Conservation (phyloP, 2,888 invertebrate genomes). For the Tricholauxania praeusta region DNA sequence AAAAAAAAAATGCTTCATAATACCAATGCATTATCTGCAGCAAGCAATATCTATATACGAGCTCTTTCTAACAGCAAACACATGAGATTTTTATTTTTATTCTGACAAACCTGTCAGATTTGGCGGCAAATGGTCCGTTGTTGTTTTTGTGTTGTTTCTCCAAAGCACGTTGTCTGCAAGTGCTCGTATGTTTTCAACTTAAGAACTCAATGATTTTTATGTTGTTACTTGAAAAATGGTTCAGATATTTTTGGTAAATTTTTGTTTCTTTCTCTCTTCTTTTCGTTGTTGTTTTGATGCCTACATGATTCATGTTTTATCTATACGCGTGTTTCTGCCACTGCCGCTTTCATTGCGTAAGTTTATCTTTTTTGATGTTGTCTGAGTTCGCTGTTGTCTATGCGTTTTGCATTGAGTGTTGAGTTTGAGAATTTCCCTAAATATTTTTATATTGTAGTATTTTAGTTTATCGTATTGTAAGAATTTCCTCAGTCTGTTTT, state of each 20-base stretch:
- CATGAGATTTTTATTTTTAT: too few species aligned
- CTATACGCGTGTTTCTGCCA: not conserved
- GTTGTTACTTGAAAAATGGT: too few species aligned
- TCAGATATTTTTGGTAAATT: too few species aligned
- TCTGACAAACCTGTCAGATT: constrained; percentile 18
- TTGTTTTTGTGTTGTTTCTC: constrained; percentile 1
- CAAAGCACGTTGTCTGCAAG: not conserved
- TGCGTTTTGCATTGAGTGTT: constrained; percentile 36
- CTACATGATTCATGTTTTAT: too few species aligned
- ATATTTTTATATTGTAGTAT: constrained; percentile 47
- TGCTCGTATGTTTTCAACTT: too few species aligned
- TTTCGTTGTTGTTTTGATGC: too few species aligned
- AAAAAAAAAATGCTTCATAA: too few species aligned
- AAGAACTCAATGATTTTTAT: too few species aligned
- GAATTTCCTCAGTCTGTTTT: constrained; percentile 62
- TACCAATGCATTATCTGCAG: too few species aligned
- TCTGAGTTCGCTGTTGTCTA: constrained; percentile 19
- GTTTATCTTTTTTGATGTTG: constrained; percentile 34
- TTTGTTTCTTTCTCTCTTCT: too few species aligned
- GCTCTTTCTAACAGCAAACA: too few species aligned
- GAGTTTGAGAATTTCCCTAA: constrained; percentile 36
- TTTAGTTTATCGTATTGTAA: constrained; percentile 56
- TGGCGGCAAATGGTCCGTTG: constrained; percentile 28
- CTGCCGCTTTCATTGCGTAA: constrained; percentile 37
- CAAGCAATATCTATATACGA: too few species aligned